Conservation (phyloP, 1,140 invertebrate species). For the Scaptomyza pallida region DNA sequence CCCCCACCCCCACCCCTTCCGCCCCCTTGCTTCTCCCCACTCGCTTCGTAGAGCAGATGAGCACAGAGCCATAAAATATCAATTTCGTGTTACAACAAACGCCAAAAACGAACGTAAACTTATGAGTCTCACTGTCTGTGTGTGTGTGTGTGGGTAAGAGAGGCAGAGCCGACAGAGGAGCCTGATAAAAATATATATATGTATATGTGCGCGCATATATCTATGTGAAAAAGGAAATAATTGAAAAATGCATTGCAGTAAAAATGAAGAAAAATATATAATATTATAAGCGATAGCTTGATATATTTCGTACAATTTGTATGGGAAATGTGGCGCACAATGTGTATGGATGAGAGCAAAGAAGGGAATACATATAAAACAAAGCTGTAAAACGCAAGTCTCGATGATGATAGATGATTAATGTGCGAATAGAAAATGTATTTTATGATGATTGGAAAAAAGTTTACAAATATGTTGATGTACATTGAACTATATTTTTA, state of each 20-base stretch:
- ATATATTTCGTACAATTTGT: conserved; percentile 52
- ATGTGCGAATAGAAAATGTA: neutral
- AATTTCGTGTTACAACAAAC: conserved; percentile 80
- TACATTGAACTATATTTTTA: too few species aligned
- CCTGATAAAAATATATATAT: conserved; percentile 65
- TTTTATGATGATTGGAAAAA: too few species aligned
- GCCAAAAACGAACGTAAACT: conserved; percentile 79
- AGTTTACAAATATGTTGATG: too few species aligned
- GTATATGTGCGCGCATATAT: conserved; percentile 52
- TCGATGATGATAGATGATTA: conserved; percentile 7
- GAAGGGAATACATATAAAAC: neutral
- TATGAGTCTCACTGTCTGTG: conserved; percentile 55
- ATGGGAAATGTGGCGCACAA: conserved; percentile 15
- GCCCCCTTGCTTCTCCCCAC: neutral
- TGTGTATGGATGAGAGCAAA: conserved; percentile 34
- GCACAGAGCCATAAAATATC: conserved; percentile 77
- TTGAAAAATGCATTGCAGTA: conserved; percentile 76
- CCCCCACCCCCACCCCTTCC: neutral
- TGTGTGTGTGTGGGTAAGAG: neutral
- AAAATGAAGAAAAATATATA: conserved; percentile 56
- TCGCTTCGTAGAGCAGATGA: conserved; percentile 61
- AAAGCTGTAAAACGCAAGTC: conserved; percentile 5
- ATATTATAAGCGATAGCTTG: conserved; percentile 12
- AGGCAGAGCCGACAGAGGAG: conserved; percentile 7
- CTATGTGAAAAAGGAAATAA: conserved; percentile 43